Evolutionary conservation across 1,140 invertebrate genomes (phyloP).

Genomic region (Drosophila sp.): DNA sequence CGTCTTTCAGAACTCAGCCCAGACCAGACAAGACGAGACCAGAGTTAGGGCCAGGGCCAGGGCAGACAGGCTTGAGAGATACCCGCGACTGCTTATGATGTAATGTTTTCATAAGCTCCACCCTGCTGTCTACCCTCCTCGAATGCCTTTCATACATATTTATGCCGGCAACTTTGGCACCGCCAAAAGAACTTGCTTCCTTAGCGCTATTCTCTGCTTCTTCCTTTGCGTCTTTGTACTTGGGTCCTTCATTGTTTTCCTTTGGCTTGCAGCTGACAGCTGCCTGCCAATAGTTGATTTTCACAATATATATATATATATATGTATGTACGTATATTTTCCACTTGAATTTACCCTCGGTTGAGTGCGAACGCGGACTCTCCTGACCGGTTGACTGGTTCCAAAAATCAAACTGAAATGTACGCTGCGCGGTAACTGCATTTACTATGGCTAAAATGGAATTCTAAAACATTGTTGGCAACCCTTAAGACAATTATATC

Average conservation of each 20-base stretch:
- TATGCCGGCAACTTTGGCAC: conserved; percentile 50
- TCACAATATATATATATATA: conserved; percentile 51
- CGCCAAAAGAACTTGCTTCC: conserved; percentile 47
- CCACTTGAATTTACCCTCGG: conserved; percentile 69
- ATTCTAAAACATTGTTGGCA: conserved; percentile 20
- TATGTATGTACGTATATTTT: conserved; percentile 36
- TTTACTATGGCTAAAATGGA: conserved; percentile 41
- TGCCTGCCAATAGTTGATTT: conserved; percentile 79
- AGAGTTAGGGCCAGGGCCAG: neutral
- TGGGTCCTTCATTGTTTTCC: conserved; percentile 66
- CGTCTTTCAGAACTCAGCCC: conserved; percentile 21
- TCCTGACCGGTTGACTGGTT: conserved; percentile 18
- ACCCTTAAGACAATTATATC: conserved; percentile 50
- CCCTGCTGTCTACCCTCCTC: conserved; percentile 2
- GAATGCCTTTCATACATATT: conserved; percentile 47
- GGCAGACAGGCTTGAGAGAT: conserved; percentile 26
- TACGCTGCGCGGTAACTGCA: conserved; percentile 50
- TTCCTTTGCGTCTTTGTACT: conserved; percentile 36
- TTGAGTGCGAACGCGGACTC: conserved; percentile 32
- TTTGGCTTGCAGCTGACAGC: conserved; percentile 70
- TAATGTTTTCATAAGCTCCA: conserved; percentile 73
- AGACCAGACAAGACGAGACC: neutral
- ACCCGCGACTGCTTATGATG: conserved; percentile 69
- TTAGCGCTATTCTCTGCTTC: conserved; percentile 29
- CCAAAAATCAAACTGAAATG: conserved; percentile 56